These are phyloP conservation scores for Ptychobarbus kaznakovi DNA, from an alignment of 2,797 vertebrate species.

Conservation along the genomic window DNA sequence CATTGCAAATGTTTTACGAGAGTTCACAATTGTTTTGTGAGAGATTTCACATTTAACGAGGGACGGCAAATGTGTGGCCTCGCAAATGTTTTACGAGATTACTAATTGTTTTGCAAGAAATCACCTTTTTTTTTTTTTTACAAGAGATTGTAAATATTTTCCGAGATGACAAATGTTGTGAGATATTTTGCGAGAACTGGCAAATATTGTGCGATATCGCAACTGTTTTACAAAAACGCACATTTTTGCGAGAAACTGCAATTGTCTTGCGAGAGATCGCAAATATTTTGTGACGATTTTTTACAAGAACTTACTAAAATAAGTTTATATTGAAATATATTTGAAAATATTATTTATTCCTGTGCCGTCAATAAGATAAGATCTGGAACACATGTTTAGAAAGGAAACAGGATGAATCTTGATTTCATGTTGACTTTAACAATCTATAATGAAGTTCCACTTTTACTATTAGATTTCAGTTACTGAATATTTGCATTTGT, in stretches of 20 bases:
- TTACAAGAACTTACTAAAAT: background rate
- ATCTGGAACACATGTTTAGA: background rate
- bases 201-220: background rate
- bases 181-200: no score
- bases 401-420: background rate
- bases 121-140: no score
- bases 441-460: background rate
- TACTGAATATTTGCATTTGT: slow-evolving; percentile 5
- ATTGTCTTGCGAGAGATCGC: background rate
- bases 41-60: background rate
- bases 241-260: background rate
- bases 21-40: background rate
- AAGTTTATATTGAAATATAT: background rate
- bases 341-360: background rate
- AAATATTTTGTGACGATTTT: background rate
- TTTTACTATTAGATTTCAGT: background rate
- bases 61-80: no score
- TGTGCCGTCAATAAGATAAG: background rate
- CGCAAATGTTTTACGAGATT: background rate
- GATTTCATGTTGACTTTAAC: slow-evolving; percentile 25
- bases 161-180: no score
- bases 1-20: background rate
- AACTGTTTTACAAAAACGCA: background rate
- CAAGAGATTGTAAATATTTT: no score
- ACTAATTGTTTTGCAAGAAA: no score